A percentile compares a stretch with the other conserved stretches of the same genome.
Conservation (phyloP, 2,888 invertebrate species). For the Eupithecia insigniata region DNA sequence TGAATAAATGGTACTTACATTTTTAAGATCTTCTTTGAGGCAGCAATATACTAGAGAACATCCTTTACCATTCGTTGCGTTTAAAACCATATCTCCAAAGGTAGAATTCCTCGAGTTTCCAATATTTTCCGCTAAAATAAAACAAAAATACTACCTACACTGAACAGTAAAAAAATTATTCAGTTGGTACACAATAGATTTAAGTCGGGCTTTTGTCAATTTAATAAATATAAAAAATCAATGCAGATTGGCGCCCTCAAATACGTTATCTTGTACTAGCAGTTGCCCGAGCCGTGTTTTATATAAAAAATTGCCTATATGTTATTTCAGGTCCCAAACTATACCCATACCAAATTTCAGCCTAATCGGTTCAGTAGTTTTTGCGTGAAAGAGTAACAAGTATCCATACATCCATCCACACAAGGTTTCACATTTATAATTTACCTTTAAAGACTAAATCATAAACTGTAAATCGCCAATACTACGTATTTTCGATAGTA, state of each 20-base stretch:
- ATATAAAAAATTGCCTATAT: no score
- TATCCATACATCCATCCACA: no score
- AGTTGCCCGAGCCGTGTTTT: no score
- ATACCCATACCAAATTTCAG: no score
- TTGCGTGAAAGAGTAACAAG: no score
- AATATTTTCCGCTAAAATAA: conserved; percentile 58
- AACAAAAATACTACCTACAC: neutral
- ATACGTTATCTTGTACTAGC: neutral
- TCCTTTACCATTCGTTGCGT: conserved; percentile 53
- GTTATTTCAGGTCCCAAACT: no score
- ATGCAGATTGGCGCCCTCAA: neutral
- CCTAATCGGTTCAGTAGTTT: no score
- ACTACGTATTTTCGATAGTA: no score
- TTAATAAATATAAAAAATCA: no score
- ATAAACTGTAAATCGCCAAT: no score
- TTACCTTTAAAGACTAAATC: no score
- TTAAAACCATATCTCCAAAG: conserved; percentile 57
- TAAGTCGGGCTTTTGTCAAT: neutral
- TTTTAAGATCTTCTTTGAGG: conserved; percentile 53
- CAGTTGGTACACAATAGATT: neutral
- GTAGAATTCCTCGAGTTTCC: conserved; percentile 58
- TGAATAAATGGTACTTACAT: conserved; percentile 49
- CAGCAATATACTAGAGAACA: conserved; percentile 54
- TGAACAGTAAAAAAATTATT: neutral
- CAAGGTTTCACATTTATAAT: no score